phyloP scores from a whole-genome alignment of 2,888 invertebrate genomes.

The Pegoplata infirma region DNA sequence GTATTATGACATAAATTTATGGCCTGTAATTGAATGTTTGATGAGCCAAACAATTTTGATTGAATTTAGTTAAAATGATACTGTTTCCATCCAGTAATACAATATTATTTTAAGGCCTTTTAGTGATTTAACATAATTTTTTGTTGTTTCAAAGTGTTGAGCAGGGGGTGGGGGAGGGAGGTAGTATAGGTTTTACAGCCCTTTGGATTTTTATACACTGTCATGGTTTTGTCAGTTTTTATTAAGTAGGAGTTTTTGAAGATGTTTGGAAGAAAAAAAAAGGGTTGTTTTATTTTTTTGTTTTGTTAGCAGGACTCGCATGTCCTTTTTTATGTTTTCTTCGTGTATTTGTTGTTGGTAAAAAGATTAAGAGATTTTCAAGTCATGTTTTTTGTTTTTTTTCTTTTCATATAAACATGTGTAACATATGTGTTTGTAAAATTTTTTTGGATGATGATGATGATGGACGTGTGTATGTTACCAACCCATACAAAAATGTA shows the following conservation, averaged over 20 bases:
- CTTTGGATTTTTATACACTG: conserved; percentile 44
- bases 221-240: conserved; percentile 60
- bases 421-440: not conserved
- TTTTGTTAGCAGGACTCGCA: conserved; percentile 21
- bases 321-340: conserved; percentile 53
- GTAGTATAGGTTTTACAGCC: conserved; percentile 5
- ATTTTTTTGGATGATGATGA: conserved; percentile 34
- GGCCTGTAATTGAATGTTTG: conserved; percentile 75
- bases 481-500: not conserved
- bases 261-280: conserved; percentile 48
- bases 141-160: conserved; percentile 50
- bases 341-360: conserved; percentile 61
- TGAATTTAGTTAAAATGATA: conserved; percentile 68
- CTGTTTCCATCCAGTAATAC: conserved; percentile 63
- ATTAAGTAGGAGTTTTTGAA: conserved; percentile 33
- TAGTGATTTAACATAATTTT: conserved; percentile 75
- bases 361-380: conserved; percentile 75
- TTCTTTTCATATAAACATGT: not conserved
- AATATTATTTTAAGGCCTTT: conserved; percentile 70
- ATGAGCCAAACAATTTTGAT: conserved; percentile 76
- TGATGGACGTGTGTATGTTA: conserved; percentile 71
- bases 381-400: conserved; percentile 71
- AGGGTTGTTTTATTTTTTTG: conserved; percentile 48
- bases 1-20: conserved; percentile 68
- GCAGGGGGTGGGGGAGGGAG: conserved; percentile 55